Evolutionary conservation across 2,797 vertebrate species (phyloP).

Genomic region (Pitangus sulphuratus): DNA sequence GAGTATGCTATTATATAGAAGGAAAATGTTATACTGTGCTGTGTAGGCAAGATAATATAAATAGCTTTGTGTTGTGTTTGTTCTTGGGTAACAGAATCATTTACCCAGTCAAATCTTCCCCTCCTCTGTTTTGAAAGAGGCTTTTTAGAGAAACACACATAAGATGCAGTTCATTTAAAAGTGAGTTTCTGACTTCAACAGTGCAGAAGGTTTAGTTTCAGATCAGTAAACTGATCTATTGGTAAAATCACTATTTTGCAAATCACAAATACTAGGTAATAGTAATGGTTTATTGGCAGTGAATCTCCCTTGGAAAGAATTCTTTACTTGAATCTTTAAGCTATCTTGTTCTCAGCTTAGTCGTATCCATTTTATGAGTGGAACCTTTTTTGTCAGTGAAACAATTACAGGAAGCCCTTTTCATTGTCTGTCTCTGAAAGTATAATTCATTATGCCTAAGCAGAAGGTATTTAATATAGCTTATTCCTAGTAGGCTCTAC

Average conservation of each 20-base stretch:
- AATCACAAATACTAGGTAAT: not conserved
- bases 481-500: not conserved
- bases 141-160: not conserved
- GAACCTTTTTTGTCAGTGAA: not conserved
- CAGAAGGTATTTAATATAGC: not conserved
- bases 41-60: not conserved
- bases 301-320: not conserved
- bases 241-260: not conserved
- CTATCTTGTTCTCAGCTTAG: not conserved
- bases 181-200: not conserved
- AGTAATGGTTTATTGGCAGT: not conserved
- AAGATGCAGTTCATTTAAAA: not conserved
- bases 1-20: not conserved
- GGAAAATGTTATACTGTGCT: not conserved
- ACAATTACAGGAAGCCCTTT: not conserved
- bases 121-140: not conserved
- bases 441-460: not conserved
- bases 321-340: not conserved
- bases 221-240: not conserved
- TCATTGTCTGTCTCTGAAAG: not conserved
- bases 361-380: not conserved
- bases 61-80: not conserved
- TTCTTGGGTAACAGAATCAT: not conserved
- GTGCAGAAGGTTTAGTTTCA: not conserved
- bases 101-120: not conserved